Evolutionary conservation across 2,797 vertebrate species (phyloP), one percentile per base, ranked within the genome.

Genomic region (Uromys caudimaculatus): DNA sequence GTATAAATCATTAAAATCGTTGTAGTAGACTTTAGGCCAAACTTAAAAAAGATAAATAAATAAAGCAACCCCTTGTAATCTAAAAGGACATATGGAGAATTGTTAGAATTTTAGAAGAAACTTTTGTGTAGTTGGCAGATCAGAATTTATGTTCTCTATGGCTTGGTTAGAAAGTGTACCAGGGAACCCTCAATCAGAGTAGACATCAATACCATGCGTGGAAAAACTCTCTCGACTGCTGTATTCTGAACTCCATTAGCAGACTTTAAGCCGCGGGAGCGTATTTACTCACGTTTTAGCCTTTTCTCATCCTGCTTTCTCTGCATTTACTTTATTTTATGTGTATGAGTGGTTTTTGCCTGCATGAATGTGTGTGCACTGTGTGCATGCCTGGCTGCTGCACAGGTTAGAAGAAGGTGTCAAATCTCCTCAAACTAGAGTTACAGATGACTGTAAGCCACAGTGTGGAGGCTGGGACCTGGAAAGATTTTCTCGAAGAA

Each of bases 41-140:
- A 50, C 35, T 87, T 71, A 16, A 29, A 54, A 87, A 54, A 19
- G 8, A 14, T 23, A 85, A 50, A 77, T 29, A 32, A 77, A 67
- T 11, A 35, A 73, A 54, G 13, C 12, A 41, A 50, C 35, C 21
- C 38, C 32, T 89, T 95, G n/a, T 3, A 89, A 44, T 44, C 56
- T 56, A 44, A 67, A 76, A 90, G 52, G 62, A 38, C 58, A 79
- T 62, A n/a, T 92, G 29, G 35, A 91, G 52, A 47, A 77, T 56
- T 77, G 50, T 54, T 73, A 92, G 50, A 77, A 89, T 95, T 90
- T 86, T 35, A 38, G 79, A n/a, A 78, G 79, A 86, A 93, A 78
- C 3, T 5, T 84, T 54, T 56, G 38, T 58, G 50, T 76, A 79
- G 24, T 47, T 73, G 11, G 44, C 58, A 29, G 78, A 12, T 78